These are phyloP conservation scores for Reticulitermes lucifugus DNA, from an alignment of 2,888 invertebrate species.

Conservation along the genomic window DNA sequence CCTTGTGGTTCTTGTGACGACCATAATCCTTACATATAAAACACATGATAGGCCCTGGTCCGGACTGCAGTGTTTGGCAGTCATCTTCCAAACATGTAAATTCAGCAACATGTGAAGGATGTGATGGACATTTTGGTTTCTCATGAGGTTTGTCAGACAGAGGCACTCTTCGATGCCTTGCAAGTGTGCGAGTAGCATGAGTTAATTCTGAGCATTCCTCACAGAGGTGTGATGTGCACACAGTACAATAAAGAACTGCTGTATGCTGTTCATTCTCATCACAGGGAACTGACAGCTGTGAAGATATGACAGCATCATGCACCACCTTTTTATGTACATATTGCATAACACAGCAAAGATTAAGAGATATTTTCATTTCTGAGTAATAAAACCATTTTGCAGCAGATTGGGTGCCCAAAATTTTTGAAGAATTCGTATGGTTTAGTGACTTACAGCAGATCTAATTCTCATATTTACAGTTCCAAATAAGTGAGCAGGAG, in stretches of 20 bases:
- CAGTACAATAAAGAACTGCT: constrained; percentile 69
- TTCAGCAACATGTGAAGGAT: constrained; percentile 68
- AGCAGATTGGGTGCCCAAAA: too few relatives aligned
- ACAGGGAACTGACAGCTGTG: constrained; percentile 63
- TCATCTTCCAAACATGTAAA: constrained; percentile 69
- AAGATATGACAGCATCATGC: neutral
- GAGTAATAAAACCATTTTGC: too few relatives aligned
- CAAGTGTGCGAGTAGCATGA: constrained; percentile 67
- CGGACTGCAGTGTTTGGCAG: constrained; percentile 61
- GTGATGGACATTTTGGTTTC: constrained; percentile 67
- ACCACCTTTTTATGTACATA: too few relatives aligned
- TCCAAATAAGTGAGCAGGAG: too few relatives aligned
- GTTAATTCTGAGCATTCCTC: constrained; percentile 67
- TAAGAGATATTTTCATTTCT: too few relatives aligned
- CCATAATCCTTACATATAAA: constrained; percentile 71
- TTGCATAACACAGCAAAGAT: too few relatives aligned
- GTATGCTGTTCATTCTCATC: constrained; percentile 69
- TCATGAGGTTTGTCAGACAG: constrained; percentile 69
- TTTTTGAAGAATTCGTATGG: too few relatives aligned
- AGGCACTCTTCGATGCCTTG: constrained; percentile 67
- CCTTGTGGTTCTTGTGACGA: constrained; percentile 68
- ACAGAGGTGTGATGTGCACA: constrained; percentile 69
- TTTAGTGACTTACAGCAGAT: too few relatives aligned
- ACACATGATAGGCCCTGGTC: constrained; percentile 66
- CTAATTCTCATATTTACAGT: too few relatives aligned